These are phyloP conservation scores for Protaetia brevitarsis DNA, from an alignment of 1,140 invertebrate species.

Conservation along the genomic window DNA sequence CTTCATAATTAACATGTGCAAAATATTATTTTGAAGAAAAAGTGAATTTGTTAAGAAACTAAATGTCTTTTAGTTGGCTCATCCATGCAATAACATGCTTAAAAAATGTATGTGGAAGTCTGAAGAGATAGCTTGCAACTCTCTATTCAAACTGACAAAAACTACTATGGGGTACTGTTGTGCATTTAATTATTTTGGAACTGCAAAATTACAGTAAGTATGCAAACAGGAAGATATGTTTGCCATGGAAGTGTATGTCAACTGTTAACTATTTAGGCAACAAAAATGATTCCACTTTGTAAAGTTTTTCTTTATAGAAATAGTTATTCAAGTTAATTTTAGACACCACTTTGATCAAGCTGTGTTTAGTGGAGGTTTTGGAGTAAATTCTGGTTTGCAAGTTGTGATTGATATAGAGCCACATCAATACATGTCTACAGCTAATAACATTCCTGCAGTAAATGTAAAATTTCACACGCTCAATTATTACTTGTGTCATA, in stretches of 20 bases:
- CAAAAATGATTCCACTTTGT: background rate
- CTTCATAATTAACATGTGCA: too few species aligned
- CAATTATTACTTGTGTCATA: background rate
- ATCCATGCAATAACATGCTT: background rate
- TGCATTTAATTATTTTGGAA: conserved; percentile 20
- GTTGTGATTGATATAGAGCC: conserved; percentile 1
- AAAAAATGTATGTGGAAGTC: conserved; percentile 20
- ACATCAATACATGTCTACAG: background rate
- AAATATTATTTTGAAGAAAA: background rate
- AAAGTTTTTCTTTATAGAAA: background rate
- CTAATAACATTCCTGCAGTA: background rate
- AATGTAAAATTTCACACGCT: background rate
- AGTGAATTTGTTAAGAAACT: background rate
- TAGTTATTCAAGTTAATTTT: background rate
- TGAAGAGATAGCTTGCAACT: background rate
- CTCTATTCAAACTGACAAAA: background rate
- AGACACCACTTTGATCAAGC: background rate
- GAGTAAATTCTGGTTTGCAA: background rate
- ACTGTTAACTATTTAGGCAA: too few species aligned
- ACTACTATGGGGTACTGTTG: conserved; percentile 10
- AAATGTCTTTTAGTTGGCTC: conserved; percentile 7
- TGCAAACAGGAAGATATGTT: too few species aligned
- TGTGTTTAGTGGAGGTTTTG: conserved; percentile 1
- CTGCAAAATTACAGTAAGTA: background rate
- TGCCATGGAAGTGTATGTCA: too few species aligned